phyloP scores from a whole-genome alignment of 2,113 vertebrate species.

The Marcusenius ussheri region DNA sequence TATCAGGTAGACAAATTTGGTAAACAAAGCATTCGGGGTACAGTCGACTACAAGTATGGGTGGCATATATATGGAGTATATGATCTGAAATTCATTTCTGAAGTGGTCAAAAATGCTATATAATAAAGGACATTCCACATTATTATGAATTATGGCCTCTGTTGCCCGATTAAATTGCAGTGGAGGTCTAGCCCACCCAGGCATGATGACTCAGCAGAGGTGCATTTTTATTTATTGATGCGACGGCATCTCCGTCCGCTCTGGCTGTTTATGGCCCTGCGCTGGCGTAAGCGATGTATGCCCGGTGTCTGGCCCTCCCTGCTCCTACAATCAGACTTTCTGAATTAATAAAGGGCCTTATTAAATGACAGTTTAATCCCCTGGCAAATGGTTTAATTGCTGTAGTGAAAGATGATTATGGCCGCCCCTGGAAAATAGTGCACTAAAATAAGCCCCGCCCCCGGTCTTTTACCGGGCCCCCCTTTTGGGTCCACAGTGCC shows the following conservation, averaged over 20 bases:
- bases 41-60: not conserved
- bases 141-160: not conserved
- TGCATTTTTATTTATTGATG: conserved; percentile 50
- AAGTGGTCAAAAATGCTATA: not conserved
- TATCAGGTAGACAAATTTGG: not conserved
- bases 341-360: conserved; percentile 2
- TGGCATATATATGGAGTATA: not conserved
- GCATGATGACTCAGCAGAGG: conserved; percentile 43
- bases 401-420: not conserved
- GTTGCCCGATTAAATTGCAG: not conserved
- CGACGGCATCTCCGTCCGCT: conserved; percentile 3
- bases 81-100: not conserved
- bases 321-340: not conserved
- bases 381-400: not conserved
- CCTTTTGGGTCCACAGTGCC: conserved; percentile 60
- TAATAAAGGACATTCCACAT: not conserved
- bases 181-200: not conserved
- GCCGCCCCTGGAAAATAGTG: not conserved
- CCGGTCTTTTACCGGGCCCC: not conserved
- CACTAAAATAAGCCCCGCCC: not conserved
- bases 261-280: not conserved
- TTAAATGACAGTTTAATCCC: conserved; percentile 16
- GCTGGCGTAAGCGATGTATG: not conserved
- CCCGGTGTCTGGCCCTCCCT: not conserved
- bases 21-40: not conserved